These are phyloP conservation scores for Geotrupes spiniger DNA, from an alignment of 2,888 invertebrate species.

Conservation along the genomic window DNA sequence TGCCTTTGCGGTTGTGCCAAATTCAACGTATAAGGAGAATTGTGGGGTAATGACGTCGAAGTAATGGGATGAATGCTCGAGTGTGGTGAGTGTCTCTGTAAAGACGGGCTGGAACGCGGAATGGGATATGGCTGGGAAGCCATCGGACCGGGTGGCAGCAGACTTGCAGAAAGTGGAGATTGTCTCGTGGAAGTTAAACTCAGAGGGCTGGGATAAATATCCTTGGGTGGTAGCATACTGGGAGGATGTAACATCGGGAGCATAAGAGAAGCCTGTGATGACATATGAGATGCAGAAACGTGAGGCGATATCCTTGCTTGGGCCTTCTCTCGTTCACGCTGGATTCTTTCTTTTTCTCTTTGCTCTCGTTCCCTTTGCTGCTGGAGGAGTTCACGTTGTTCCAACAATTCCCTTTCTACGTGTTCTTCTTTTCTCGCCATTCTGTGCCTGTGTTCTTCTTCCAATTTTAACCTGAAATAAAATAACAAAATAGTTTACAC, in stretches of 20 bases:
- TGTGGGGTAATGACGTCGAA: constrained; percentile 29
- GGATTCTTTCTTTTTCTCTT: constrained; percentile 55
- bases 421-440: constrained; percentile 55
- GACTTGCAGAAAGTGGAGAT: constrained; percentile 40
- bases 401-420: constrained; percentile 53
- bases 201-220: constrained; percentile 37
- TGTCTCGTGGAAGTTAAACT: constrained; percentile 43
- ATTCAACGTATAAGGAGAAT: constrained; percentile 41
- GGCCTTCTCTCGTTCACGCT: constrained; percentile 52
- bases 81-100: constrained; percentile 56
- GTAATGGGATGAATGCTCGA: constrained; percentile 35
- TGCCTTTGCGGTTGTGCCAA: constrained; percentile 43
- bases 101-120: constrained; percentile 55
- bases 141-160: constrained; percentile 39
- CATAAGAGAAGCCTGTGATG: constrained; percentile 38
- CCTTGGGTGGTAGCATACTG: constrained; percentile 43
- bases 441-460: constrained; percentile 66
- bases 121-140: constrained; percentile 27
- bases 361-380: constrained; percentile 42
- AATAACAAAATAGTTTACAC: no score
- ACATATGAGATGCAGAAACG: constrained; percentile 38
- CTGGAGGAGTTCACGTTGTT: constrained; percentile 50
- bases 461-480: constrained; percentile 60
- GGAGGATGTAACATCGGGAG: constrained; percentile 43
- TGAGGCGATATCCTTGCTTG: constrained; percentile 47